Evolutionary conservation across 2,797 vertebrate species (phyloP), one percentile per base, ranked within the genome.

Genomic region (Falco cherrug): DNA sequence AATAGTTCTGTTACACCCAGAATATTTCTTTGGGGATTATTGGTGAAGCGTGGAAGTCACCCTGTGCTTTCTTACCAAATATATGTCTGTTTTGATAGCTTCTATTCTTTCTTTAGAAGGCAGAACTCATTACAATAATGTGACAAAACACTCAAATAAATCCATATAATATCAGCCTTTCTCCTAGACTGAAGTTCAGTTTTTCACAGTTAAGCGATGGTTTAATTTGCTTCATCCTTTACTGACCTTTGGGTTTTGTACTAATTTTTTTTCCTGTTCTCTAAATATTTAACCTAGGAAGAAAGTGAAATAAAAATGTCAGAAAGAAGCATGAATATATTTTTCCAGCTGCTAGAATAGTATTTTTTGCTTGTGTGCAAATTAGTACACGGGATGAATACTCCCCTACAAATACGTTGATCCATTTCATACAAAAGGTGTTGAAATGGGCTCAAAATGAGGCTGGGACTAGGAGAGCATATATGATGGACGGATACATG

Each of bases 131-230:
- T 69, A 43, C 8, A 88, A 43, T 25, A 59, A 39, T 13, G 5
- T 19, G 6, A 24, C 5, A 82, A 63, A 83, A 28, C 3, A 54
- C 10, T 45, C 1, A 60, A 65, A 59, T 68, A 85, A 24, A 24
- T 39, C 11, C 3, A 56, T 51, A 26, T 60, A 63, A 24, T 25
- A 43, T 35, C 4, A 33, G 0, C 10, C 7, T 71, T 10, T 89
- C 15, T 82, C 7, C 15, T 73, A 5, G 4, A 53, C 0, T 25
- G 5, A 73, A 68, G 5, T 20, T 43, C 1, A 33, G 0, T 48
- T 84, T 82, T 77, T 77, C 22, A 25, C 10, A 50, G 11, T 54
- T 54, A 54, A 87, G 16, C 9, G 4, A 74, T 77, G 22, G 5
- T 10, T 69, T 79, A 0, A 13, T 80, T 71, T 87, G 2, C 37